Evolutionary conservation across 2,888 invertebrate species (phyloP), one percentile per base, ranked within the genome.

Genomic region (Xylota segnis): DNA sequence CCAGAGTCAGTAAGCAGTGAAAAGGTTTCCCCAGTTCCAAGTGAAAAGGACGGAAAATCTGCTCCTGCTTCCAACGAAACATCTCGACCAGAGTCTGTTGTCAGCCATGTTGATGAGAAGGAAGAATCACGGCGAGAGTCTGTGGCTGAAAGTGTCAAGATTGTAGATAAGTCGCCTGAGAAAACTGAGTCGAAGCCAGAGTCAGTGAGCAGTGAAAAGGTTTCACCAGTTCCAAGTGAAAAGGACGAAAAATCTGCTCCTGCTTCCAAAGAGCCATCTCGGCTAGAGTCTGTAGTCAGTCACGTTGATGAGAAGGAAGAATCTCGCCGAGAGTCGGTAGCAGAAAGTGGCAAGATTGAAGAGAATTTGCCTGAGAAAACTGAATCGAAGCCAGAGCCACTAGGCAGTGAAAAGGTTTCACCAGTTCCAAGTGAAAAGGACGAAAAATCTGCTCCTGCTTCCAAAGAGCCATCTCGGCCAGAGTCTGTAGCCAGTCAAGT

Each of bases 251-350:
- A 78, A 63, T 63, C 86, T 7, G 75, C 54, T 12, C 43, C 45
- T 5, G 34, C 70, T 0, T 70, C 87, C 0, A 88, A 83, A 10
- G 63, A 89, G 68, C 14, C 77, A 12, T 89, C 88, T 0, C 72
- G 89, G 40, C 87, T 89, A 77, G 89, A 88, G 18, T 89, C 89
- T 18, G 91, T 91, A 83, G 91, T 90, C 2, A 72, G 72, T 43
- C 74, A 76, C 14, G 23, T 14, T 1, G 70, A 59, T n/a, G 83
- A 84, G 6, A 32, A 32, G 6, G 32, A 32, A 32, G 32, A 32
- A 32, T 32, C 32, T 14, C 14, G 34, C 34, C 9, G 32, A 32
- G 58, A 76, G 18, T 88, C 86, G 2, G 40, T 70, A 81, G 86
- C 56, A 6, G 87, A 78, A 0, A 76, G 66, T 5, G 43, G 40